These are phyloP conservation scores for Perca schrenkii DNA, from an alignment of 2,113 vertebrate genomes.

Conservation along the genomic window DNA sequence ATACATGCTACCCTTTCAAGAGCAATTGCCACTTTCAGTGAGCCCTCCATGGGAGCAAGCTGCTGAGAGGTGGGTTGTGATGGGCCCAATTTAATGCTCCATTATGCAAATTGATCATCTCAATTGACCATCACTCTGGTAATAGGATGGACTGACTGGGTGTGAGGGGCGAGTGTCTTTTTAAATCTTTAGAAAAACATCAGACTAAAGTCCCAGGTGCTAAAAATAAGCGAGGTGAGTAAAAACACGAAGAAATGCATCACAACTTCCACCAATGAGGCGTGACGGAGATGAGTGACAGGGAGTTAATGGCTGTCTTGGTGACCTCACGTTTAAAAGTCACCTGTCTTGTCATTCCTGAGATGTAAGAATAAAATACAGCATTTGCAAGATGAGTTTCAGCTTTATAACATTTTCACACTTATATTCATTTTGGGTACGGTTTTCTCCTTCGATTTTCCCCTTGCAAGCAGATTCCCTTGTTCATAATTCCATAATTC, in stretches of 20 bases:
- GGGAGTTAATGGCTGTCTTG: slow-evolving; percentile 66
- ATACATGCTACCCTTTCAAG: slow-evolving; percentile 74
- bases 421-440: neutral
- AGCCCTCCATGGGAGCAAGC: slow-evolving; percentile 71
- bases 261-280: slow-evolving; percentile 66
- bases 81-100: slow-evolving; percentile 87
- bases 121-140: slow-evolving; percentile 86
- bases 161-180: slow-evolving; percentile 64
- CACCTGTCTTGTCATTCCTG: slow-evolving; percentile 67
- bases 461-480: neutral
- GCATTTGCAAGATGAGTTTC: slow-evolving; percentile 44
- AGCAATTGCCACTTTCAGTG: slow-evolving; percentile 76
- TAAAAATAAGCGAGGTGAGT: slow-evolving; percentile 74
- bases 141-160: slow-evolving; percentile 79
- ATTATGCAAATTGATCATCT: slow-evolving; percentile 90
- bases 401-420: slow-evolving; percentile 35
- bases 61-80: slow-evolving; percentile 77
- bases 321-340: slow-evolving; percentile 76
- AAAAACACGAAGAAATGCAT: slow-evolving; percentile 73
- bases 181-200: slow-evolving; percentile 75
- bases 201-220: slow-evolving; percentile 70
- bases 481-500: slow-evolving; percentile 42
- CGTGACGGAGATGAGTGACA: slow-evolving; percentile 72
- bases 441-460: slow-evolving; percentile 7
- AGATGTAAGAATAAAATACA: slow-evolving; percentile 24